phyloP scores from a whole-genome alignment of 2,888 invertebrate species.

The Dorcus parallelipipedus region DNA sequence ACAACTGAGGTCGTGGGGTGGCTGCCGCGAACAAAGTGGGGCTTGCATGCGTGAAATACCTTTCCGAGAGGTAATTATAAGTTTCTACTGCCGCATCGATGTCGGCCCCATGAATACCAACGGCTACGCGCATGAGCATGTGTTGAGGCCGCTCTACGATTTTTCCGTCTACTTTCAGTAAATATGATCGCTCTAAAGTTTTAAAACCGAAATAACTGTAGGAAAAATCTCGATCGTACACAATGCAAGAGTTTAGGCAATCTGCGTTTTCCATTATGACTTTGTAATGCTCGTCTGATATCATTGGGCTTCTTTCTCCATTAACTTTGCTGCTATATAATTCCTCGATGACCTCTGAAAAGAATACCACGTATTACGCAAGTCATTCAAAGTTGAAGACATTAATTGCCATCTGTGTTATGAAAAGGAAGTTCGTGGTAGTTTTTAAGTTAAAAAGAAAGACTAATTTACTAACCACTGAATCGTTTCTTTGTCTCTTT shows the following conservation, averaged over 20 bases:
- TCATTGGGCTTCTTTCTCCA: constrained; percentile 73
- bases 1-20: constrained; percentile 86
- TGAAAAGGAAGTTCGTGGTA: neutral
- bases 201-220: constrained; percentile 99
- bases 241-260: constrained; percentile 87
- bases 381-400: too few relatives aligned
- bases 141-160: constrained; percentile 97
- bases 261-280: constrained; percentile 87
- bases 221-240: constrained; percentile 93
- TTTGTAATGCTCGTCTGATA: constrained; percentile 77
- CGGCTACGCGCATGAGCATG: constrained; percentile 96
- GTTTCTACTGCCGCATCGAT: constrained; percentile 92
- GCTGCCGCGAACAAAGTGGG: constrained; percentile 96
- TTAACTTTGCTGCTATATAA: constrained; percentile 71
- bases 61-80: constrained; percentile 89
- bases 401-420: too few relatives aligned
- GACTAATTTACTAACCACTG: constrained; percentile 60
- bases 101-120: constrained; percentile 94
- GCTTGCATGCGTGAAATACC: constrained; percentile 95
- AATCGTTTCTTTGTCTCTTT: constrained; percentile 96
- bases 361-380: constrained; percentile 4
- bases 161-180: constrained; percentile 87
- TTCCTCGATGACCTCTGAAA: constrained; percentile 86
- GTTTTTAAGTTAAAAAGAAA: neutral
- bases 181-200: constrained; percentile 92